Evolutionary conservation across 2,888 invertebrate species (phyloP), one percentile per base, ranked within the genome.

Genomic region (Epistrophe eligans): DNA sequence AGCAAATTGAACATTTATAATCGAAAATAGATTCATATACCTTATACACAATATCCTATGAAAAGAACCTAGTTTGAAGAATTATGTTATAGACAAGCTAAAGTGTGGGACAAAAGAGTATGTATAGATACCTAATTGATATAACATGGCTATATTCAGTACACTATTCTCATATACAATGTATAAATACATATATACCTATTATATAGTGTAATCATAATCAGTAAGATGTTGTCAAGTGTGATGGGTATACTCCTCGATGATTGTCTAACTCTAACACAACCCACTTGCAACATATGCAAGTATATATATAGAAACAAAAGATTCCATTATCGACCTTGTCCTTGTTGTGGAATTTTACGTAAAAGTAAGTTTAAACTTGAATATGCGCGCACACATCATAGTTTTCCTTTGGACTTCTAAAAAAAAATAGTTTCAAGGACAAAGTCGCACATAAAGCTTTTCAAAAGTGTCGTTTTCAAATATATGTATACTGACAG

Each of bases 1-100:
- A 73, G 50, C 72, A 83, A 83, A 83, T 77, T 77, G 72, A 77
- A 66, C 77, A 83, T 77, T 83, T 79, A 79, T 79, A 60, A 24
- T 19, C 58, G 57, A 77, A 66, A 43, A 13, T 45, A 17, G 10
- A 48, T 48, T 10, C n/a, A 45, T 38, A 5, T 13, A 24, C 24
- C 1, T 24, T 24, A 40, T 13, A 13, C 50, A 70, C 32, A 62
- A 55, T 73, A 43, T 40, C 45, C 24, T 11, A 9, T n/a, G 19
- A 71, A 15, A 66, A 72, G 82, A 50, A 67, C n/a, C 6, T 24
- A 19, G 13, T 28, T 58, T 48, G 43, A 11, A 28, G 35, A 60
- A 58, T 73, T 73, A 66, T 17, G 1, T 0, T 66, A 17, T 17
- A 58, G 11, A 28, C 17, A 28, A 38, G 11, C 35, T 17, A 7